Conservation (phyloP, 2,888 invertebrate species). For the Orchestes rusci region DNA sequence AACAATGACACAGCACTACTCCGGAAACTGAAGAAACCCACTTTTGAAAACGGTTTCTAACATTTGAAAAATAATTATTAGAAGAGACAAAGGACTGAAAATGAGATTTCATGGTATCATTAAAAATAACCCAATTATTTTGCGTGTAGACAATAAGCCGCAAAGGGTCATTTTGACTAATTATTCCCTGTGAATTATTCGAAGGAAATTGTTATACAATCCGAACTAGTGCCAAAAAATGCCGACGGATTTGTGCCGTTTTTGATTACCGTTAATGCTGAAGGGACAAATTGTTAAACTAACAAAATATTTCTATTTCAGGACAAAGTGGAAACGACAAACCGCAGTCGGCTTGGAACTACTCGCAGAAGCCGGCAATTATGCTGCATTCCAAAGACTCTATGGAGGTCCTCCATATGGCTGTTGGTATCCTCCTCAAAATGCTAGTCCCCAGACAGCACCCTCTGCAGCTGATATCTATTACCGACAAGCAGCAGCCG, state of each 20-base stretch:
- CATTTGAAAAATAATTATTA: constrained; percentile 35
- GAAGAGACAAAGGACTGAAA: no score
- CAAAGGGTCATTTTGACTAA: constrained; percentile 31
- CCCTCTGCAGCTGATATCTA: constrained; percentile 68
- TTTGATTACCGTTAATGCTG: not conserved
- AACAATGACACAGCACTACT: constrained; percentile 33
- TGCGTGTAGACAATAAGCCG: constrained; percentile 32
- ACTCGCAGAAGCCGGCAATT: constrained; percentile 94
- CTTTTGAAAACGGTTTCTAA: constrained; percentile 34
- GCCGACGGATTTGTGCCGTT: constrained; percentile 14
- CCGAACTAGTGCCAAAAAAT: no score
- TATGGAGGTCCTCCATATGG: constrained; percentile 73
- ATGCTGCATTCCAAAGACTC: constrained; percentile 95
- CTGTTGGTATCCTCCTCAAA: constrained; percentile 55
- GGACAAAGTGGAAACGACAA: constrained; percentile 99
- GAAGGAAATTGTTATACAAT: no score
- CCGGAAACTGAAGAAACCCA: constrained; percentile 26
- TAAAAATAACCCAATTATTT: constrained; percentile 30
- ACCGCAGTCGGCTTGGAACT: constrained; percentile 96
- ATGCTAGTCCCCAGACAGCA: constrained; percentile 51
- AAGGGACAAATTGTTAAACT: no score
- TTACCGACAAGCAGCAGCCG: constrained; percentile 74
- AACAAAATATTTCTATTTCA: constrained; percentile 43
- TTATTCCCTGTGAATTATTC: no score
- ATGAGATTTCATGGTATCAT: constrained; percentile 32